phyloP scores from a whole-genome alignment of 2,113 vertebrate species.

The Lonchura striata region DNA sequence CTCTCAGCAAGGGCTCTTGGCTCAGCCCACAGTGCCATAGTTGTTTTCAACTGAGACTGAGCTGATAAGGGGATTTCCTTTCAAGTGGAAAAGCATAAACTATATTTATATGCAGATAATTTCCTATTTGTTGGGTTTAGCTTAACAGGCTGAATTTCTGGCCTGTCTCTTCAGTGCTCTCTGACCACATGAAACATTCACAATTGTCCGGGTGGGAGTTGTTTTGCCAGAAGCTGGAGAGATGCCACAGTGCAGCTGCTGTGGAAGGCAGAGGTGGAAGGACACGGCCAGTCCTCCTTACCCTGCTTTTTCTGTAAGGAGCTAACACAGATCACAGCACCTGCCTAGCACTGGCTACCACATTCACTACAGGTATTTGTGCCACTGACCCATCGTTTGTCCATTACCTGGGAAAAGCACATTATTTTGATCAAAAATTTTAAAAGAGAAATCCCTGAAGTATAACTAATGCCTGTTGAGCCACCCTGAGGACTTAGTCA shows the following conservation, averaged over 20 bases:
- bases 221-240: slow-evolving; percentile 38
- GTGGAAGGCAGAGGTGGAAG: slow-evolving; percentile 14
- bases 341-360: background rate
- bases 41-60: slow-evolving; percentile 40
- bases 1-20: slow-evolving; percentile 20
- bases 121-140: slow-evolving; percentile 39
- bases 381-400: background rate
- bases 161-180: background rate
- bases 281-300: background rate
- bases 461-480: background rate
- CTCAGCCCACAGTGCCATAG: background rate
- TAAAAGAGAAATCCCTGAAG: background rate
- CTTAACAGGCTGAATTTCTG: slow-evolving; percentile 1
- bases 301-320: background rate
- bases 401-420: background rate
- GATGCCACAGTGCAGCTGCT: background rate
- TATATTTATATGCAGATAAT: slow-evolving; percentile 52
- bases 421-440: background rate
- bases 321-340: background rate
- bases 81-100: slow-evolving; percentile 46
- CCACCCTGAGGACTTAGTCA: background rate
- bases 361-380: background rate
- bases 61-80: slow-evolving; percentile 63
- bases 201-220: background rate
- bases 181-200: background rate